A percentile compares a stretch with the other conserved stretches of the same genome.
Evolutionary conservation across 2,797 vertebrate genomes (phyloP).

Genomic region (Cetoscarus ocellatus): DNA sequence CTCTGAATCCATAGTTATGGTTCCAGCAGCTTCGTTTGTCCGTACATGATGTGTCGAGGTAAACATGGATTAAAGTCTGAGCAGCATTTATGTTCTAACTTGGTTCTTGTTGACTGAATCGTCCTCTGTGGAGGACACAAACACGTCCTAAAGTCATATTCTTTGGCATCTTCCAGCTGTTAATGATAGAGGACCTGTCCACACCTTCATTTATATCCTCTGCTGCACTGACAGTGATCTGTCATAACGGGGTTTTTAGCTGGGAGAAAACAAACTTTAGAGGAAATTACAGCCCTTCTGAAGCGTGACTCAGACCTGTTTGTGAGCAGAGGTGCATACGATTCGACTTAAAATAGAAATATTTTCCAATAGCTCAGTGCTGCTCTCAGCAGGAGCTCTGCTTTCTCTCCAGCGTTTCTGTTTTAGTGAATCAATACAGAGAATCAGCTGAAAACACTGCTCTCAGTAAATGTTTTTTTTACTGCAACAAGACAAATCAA

Average conservation of each 20-base stretch:
- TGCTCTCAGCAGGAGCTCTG: no score
- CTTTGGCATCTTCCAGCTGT: no score
- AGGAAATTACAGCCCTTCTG: background rate
- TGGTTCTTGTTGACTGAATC: no score
- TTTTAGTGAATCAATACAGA: background rate
- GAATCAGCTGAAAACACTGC: background rate
- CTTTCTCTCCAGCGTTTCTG: background rate
- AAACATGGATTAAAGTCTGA: no score
- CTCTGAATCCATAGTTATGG: no score
- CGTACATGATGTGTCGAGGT: no score
- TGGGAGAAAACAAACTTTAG: background rate
- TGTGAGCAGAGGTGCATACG: background rate
- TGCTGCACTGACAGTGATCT: background rate
- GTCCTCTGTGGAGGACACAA: no score
- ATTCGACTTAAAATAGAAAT: background rate
- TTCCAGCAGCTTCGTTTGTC: no score
- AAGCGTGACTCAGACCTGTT: background rate
- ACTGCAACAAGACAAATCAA: background rate
- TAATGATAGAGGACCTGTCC: no score
- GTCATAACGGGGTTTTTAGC: background rate
- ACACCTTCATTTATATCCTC: no score
- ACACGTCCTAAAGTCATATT: no score
- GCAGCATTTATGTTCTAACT: no score
- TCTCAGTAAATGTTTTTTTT: conserved; percentile 4
- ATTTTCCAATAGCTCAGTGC: background rate